Evolutionary conservation across 1,140 invertebrate genomes (phyloP).

Genomic region (Orchesella cincta): DNA sequence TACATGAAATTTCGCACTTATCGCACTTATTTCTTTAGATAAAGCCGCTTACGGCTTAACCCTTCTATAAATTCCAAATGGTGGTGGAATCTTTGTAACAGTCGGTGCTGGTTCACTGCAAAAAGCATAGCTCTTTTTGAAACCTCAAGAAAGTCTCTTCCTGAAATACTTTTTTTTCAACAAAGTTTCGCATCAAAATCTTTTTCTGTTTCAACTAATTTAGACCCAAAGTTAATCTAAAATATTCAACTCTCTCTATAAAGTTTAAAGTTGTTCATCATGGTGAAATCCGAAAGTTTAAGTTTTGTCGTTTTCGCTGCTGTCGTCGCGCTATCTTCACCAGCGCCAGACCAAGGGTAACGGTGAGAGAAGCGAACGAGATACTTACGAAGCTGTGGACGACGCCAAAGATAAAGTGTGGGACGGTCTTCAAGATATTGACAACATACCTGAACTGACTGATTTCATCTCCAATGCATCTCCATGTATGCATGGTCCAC

Average conservation of each 20-base stretch:
- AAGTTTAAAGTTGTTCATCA: not conserved
- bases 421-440: not conserved
- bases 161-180: not conserved
- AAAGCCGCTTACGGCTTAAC: not conserved
- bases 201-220: not conserved
- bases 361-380: not conserved
- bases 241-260: not conserved
- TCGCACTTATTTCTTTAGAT: no score
- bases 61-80: not conserved
- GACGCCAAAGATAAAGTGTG: not conserved
- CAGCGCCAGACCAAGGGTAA: not conserved
- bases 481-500: not conserved
- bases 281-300: not conserved
- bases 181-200: not conserved
- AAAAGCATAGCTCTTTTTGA: not conserved
- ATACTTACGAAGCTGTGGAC: not conserved
- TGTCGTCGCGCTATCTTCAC: not conserved
- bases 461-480: not conserved
- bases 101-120: not conserved
- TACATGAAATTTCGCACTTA: no score
- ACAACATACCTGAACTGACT: not conserved
- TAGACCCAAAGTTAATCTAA: not conserved
- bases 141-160: not conserved
- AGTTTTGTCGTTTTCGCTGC: not conserved
- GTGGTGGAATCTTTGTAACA: not conserved